These are phyloP conservation scores for Tetramorium simillimum DNA, from an alignment of 1,140 invertebrate genomes.

Conservation along the genomic window DNA sequence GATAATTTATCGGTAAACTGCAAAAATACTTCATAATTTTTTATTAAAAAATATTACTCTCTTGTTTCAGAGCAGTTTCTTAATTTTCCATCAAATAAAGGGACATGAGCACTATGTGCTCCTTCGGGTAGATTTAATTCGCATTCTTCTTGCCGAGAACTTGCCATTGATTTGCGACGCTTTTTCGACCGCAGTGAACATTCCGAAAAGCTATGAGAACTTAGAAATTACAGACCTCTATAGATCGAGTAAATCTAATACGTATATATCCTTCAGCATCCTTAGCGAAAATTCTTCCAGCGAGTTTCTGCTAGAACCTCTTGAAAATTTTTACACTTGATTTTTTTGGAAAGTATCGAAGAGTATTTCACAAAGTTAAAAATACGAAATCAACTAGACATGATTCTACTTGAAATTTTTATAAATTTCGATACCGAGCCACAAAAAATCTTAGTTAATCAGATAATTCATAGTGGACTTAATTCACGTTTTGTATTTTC, in stretches of 20 bases:
- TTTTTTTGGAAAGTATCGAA: constrained; percentile 3
- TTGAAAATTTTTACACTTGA: constrained; percentile 26
- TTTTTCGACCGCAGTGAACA: constrained; percentile 28
- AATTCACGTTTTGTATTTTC: not conserved
- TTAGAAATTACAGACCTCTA: constrained; percentile 34
- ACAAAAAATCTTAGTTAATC: not conserved
- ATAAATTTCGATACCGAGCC: not conserved
- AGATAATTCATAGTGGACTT: not conserved
- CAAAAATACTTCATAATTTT: constrained; percentile 1
- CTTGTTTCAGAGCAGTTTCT: not conserved
- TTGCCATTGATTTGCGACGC: constrained; percentile 39
- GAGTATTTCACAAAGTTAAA: constrained; percentile 1
- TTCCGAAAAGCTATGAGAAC: constrained; percentile 58
- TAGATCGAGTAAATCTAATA: constrained; percentile 30
- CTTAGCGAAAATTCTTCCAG: constrained; percentile 18
- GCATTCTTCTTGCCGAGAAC: constrained; percentile 39
- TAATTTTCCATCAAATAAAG: constrained; percentile 35
- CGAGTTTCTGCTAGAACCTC: not conserved
- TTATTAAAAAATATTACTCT: not conserved
- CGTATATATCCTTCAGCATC: constrained; percentile 39
- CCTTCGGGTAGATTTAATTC: constrained; percentile 61
- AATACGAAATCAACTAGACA: not conserved
- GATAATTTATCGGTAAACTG: not conserved
- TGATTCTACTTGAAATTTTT: not conserved
- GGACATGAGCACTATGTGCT: constrained; percentile 10